phyloP scores from a whole-genome alignment of 2,888 invertebrate genomes.

The Caenorhabditis drosophilae region DNA sequence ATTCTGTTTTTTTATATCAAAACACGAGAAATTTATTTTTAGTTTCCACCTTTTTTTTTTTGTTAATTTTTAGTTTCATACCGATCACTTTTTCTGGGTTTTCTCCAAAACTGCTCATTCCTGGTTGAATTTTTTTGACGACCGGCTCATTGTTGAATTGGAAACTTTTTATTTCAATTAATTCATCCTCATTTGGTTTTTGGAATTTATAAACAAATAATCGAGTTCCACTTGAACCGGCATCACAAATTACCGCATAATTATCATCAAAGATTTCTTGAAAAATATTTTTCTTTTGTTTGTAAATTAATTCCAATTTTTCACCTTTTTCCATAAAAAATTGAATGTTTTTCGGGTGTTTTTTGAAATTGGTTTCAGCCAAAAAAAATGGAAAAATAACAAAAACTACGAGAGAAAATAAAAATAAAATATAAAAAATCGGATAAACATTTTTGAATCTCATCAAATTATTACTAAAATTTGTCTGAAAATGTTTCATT shows the following conservation, averaged over 20 bases:
- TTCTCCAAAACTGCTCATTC: constrained; percentile 61
- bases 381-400: not conserved
- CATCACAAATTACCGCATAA: constrained; percentile 74
- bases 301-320: no score
- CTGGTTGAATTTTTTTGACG: constrained; percentile 65
- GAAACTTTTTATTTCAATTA: constrained; percentile 71
- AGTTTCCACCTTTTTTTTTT: not conserved
- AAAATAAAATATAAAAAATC: not conserved
- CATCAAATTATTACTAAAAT: no score
- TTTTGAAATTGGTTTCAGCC: not conserved
- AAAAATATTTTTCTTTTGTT: no score
- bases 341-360: not conserved
- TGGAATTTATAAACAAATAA: constrained; percentile 71
- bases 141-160: constrained; percentile 53
- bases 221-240: constrained; percentile 74
- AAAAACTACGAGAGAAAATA: not conserved
- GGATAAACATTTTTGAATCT: not conserved
- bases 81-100: constrained; percentile 59
- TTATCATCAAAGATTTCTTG: constrained; percentile 9
- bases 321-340: not conserved
- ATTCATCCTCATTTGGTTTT: constrained; percentile 53
- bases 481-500: no score
- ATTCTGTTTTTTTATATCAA: not conserved
- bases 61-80: constrained; percentile 1
- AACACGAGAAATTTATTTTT: not conserved